These are phyloP conservation scores for Threskiornis aethiopicus DNA, from an alignment of 2,797 vertebrate genomes.

Conservation along the genomic window DNA sequence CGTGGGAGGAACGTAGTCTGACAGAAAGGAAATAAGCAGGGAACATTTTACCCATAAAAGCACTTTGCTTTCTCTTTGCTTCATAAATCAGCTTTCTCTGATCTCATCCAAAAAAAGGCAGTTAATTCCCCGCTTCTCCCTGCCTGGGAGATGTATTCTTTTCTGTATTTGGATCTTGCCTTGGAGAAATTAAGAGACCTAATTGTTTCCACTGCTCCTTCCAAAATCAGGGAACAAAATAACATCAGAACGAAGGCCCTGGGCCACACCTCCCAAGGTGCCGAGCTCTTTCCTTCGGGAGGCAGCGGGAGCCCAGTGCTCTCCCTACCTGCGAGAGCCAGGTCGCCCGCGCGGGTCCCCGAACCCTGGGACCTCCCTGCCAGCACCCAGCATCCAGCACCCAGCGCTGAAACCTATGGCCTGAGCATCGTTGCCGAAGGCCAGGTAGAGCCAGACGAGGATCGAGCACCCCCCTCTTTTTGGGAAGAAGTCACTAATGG, in stretches of 20 bases:
- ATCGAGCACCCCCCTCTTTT: background rate
- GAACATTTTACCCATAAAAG: conserved; percentile 61
- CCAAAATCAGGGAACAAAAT: conserved; percentile 42
- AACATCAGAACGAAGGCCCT: background rate
- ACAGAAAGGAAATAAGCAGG: conserved; percentile 50
- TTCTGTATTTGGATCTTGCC: conserved; percentile 55
- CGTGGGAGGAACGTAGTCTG: conserved; percentile 45
- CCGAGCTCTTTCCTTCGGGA: background rate
- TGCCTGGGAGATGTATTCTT: conserved; percentile 53
- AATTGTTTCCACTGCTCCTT: conserved; percentile 60
- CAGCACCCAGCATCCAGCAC: background rate
- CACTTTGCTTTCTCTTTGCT: conserved; percentile 41
- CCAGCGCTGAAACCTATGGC: background rate
- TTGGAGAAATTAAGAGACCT: conserved; percentile 53
- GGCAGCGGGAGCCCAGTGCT: accelerated
- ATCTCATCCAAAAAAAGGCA: conserved; percentile 56
- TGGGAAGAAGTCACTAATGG: background rate
- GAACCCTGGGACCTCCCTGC: background rate
- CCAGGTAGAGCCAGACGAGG: background rate
- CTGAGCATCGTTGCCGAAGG: background rate
- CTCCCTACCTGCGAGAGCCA: background rate
- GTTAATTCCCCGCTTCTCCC: conserved; percentile 36
- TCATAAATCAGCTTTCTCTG: conserved; percentile 58
- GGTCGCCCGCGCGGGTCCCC: accelerated
- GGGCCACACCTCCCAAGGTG: conserved; percentile 47